Base-by-base conservation (phyloP, 2,797 vertebrate species). In the Carcharodon carcharias region DNA sequence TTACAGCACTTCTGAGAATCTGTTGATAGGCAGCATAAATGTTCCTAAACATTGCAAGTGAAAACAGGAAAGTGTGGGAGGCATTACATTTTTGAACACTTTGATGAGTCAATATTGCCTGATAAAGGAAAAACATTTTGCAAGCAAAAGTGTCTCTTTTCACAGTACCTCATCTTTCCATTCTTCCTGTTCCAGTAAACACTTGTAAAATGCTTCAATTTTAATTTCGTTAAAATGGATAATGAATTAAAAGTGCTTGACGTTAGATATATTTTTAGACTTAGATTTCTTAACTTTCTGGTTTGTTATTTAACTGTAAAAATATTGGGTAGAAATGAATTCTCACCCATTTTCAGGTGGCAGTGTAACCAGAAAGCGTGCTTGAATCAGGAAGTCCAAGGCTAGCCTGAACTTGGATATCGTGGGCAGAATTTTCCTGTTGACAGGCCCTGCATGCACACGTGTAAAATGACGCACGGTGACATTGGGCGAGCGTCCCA, bases 21-120 rank as follows among this genome's bases (percentile, higher is more conserved):
- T 73, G 12, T 56, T 73, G 28, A 77, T n/a, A 56, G 26, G 40
- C 95, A 71, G 4, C 56, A n/a, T 63, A 92, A 14, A 56, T n/a
- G 50, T 73, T 73, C 69, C 28, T 56, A 77, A 95, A 77, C 50
- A 56, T 71, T 95, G 94, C 50, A 56, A 73, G 69, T 21, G 69
- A 77, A 56, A 73, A 77, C 45, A 73, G 67, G 94, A 77, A 95
- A 73, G 54, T 77, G 94, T 73, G 94, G 67, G 94, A 95, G 69
- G 54, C 16, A 35, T 73, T 77, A 56, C 11, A 50, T 71, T 54
- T 56, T 95, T 71, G 31, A 77, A 56, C 3, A 31, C 21, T 28
- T 69, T 71, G 40, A 61, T 61, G 58, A 95, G 63, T 28, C 21
- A 95, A 35, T 95, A 69, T 16, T 26, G n/a, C 65, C 21, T 50